Base-by-base conservation (phyloP, 2,888 invertebrate genomes). In the Agapetus fuscipes region DNA sequence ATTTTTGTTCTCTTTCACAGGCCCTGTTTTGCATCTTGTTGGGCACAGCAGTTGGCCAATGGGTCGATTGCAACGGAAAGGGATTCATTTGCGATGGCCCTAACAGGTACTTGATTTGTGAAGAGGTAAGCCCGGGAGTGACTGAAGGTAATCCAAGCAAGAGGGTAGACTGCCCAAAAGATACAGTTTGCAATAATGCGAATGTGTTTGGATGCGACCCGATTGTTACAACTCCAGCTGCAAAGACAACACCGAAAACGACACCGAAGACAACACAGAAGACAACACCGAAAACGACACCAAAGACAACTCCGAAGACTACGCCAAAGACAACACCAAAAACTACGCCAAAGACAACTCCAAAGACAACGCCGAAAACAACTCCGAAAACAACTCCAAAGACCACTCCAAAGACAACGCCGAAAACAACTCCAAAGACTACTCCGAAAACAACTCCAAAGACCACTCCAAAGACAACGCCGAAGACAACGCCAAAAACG, bases 81-180 rank as follows among this genome's bases (percentile, higher is more conserved):
- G 49, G 45, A 28, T 49, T 49, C 33, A 14, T 45, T 12, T 51
- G 51, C 42, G 16, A 38, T 14, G 37, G 48, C 29, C 24, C 39
- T 16, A 48, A 41, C 10, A 39, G 36, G 17, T 51, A 49, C 39
- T 48, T 47, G 29, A 43, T 49, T 17, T 51, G 51, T 25, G 46
- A 49, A 3, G 48, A 46, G 30, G 24, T 43, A 3, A 43, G 43
- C 16, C 40, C 37, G 25, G 40, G 37, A 33, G 38, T 34, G 9
- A 50, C 48, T 27, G 14, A 41, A 24, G 40, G 44, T 3, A 14
- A 45, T 26, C 48, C 48, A n/a, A 41, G 31, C 12, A 25, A 46
- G 10, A 37, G 36, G n/a, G 45, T 47, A 25, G 17, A 17, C 28
- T 51, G 51, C 34, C 43, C 46, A n/a, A 12, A 12, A 3, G 45